phyloP scores from a whole-genome alignment of 2,797 vertebrate species.

The Passerculus sandwichensis region DNA sequence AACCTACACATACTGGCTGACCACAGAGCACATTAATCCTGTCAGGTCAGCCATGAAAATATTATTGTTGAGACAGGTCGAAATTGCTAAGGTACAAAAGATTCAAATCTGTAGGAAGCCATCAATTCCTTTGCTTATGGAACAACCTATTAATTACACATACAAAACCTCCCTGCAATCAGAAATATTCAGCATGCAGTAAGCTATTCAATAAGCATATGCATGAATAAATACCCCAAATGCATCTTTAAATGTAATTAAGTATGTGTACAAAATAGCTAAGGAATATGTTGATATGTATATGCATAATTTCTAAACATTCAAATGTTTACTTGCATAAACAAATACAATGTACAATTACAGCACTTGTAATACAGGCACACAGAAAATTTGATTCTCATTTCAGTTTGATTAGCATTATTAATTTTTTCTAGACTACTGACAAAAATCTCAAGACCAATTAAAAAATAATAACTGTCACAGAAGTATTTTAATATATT shows the following conservation, averaged over 20 bases:
- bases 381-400: background rate
- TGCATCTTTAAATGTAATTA: constrained; percentile 28
- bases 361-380: background rate
- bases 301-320: constrained; percentile 2
- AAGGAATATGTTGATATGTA: background rate
- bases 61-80: background rate
- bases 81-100: background rate
- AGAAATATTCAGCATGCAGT: constrained; percentile 2
- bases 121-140: background rate
- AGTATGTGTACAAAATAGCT: background rate
- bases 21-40: background rate
- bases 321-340: constrained; percentile 37
- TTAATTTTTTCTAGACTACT: background rate
- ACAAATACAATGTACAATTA: background rate
- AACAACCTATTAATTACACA: background rate
- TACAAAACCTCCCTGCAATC: background rate
- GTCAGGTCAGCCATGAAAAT: background rate
- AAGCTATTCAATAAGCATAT: background rate
- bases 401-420: constrained; percentile 17
- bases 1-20: background rate
- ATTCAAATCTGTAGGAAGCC: background rate
- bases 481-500: background rate
- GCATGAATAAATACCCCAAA: constrained; percentile 27
- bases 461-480: background rate
- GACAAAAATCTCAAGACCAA: constrained; percentile 3